Evolutionary conservation across 2,113 vertebrate species (phyloP), one percentile per base, ranked within the genome.

Genomic region (Amphilophus citrinellus): DNA sequence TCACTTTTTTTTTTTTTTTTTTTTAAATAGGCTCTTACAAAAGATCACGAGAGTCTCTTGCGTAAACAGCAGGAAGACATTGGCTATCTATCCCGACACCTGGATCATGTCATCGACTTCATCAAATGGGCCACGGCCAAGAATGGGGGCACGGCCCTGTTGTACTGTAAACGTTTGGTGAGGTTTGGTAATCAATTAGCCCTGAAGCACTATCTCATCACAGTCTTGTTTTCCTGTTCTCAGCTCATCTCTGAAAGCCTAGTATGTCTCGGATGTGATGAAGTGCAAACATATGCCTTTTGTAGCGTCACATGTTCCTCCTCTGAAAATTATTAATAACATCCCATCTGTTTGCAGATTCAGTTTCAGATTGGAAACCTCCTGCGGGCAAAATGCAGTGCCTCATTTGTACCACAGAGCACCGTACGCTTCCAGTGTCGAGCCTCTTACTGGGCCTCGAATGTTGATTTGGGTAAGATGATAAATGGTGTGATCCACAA

Each of bases 101-200:
- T 98, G 91, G 97, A 99, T 88, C 97, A 99, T 13, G 97, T 99
- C 53, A 97, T 99, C 93, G 96, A 95, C 92, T 99, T 99, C 92
- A 97, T 97, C 84, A 97, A 97, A 80, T 99, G 97, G 97, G 97
- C 97, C 42, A 97, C 97, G 61, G 96, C 97, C 93, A 98, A 96
- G 92, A 97, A 96, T 80, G 97, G 97, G 85, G 97, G 97, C 83
- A 97, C 96, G 0, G 94, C 92, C 44, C 92, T 96, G 5, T 84
- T 96, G 80, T 90, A 92, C 87, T 94, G 94, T 77, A 96, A 95
- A 83, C 91, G 92, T 61, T n/a, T 93, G 89, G 94, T 95, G 71
- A 87, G 92, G n/a, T 60, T 80, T 13, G 27, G 27, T 27, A 42
- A 58, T 75, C 22, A 42, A 53, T 82, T 24, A 79, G 63, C 56